A percentile compares a stretch with the other conserved stretches of the same genome.
phyloP scores from a whole-genome alignment of 1,140 invertebrate species.

The Drosophila auraria region DNA sequence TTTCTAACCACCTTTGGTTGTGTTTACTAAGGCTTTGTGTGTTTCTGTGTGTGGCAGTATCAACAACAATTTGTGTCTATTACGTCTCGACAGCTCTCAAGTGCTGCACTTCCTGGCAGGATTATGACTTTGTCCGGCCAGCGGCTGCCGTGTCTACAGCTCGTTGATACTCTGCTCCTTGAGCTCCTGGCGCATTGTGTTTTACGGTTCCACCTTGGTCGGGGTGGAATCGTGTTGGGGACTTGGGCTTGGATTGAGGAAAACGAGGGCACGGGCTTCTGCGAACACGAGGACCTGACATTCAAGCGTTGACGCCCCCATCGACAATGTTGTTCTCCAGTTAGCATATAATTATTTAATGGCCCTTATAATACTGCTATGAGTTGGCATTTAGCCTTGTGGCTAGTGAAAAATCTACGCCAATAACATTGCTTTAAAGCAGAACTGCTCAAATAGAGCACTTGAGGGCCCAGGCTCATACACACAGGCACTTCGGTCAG shows the following conservation, averaged over 20 bases:
- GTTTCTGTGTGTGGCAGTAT: constrained; percentile 25
- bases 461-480: not conserved
- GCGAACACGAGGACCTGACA: constrained; percentile 28
- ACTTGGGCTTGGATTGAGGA: not conserved
- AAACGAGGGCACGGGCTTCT: not conserved
- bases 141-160: constrained; percentile 45
- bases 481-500: not conserved
- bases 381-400: constrained; percentile 38
- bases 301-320: constrained; percentile 23
- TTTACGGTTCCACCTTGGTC: constrained; percentile 14
- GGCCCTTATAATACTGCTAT: constrained; percentile 38
- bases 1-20: constrained; percentile 25
- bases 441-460: not conserved
- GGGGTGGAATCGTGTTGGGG: not conserved
- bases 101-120: constrained; percentile 54
- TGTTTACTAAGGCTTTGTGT: constrained; percentile 10
- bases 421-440: not conserved
- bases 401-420: not conserved
- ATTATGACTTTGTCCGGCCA: constrained; percentile 50
- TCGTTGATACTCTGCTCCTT: constrained; percentile 47
- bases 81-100: constrained; percentile 52
- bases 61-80: constrained; percentile 67
- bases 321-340: constrained; percentile 43
- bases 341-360: constrained; percentile 74
- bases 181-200: constrained; percentile 32